These are phyloP conservation scores for Chionoecetes opilio DNA, from an alignment of 1,140 invertebrate species.

Conservation along the genomic window DNA sequence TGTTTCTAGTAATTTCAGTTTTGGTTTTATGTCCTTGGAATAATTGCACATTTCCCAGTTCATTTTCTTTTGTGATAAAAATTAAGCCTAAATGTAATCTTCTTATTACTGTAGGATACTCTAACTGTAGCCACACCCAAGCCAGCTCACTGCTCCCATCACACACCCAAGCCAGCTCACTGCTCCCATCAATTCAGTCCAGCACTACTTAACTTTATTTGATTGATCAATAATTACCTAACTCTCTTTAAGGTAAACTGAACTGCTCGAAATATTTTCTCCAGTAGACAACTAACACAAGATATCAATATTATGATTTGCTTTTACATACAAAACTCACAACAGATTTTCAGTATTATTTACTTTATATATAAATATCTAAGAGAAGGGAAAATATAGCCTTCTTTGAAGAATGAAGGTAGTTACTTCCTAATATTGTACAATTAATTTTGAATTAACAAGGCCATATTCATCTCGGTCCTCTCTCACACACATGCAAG, in stretches of 20 bases:
- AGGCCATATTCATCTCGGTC: conserved; percentile 32
- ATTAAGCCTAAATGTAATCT: background rate
- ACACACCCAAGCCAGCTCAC: background rate
- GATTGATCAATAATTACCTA: conserved; percentile 22
- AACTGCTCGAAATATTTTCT: background rate
- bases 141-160: background rate
- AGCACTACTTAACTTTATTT: background rate
- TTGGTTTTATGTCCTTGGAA: background rate
- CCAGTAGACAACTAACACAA: conserved; percentile 10
- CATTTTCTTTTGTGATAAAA: background rate
- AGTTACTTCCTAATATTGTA: conserved; percentile 47
- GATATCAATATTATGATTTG: background rate
- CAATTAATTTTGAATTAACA: conserved; percentile 63
- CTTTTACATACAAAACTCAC: background rate
- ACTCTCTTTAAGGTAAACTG: background rate
- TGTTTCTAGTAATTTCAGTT: background rate
- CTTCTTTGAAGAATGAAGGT: conserved; percentile 1
- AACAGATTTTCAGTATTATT: background rate
- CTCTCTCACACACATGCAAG: background rate
- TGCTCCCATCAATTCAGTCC: background rate
- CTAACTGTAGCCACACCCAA: background rate
- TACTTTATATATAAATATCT: conserved; percentile 12
- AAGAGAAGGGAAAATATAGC: conserved; percentile 29
- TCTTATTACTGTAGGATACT: background rate
- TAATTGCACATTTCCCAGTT: conserved; percentile 17